These are phyloP conservation scores for Spea bombifrons DNA, from an alignment of 2,113 vertebrate genomes.

Conservation along the genomic window DNA sequence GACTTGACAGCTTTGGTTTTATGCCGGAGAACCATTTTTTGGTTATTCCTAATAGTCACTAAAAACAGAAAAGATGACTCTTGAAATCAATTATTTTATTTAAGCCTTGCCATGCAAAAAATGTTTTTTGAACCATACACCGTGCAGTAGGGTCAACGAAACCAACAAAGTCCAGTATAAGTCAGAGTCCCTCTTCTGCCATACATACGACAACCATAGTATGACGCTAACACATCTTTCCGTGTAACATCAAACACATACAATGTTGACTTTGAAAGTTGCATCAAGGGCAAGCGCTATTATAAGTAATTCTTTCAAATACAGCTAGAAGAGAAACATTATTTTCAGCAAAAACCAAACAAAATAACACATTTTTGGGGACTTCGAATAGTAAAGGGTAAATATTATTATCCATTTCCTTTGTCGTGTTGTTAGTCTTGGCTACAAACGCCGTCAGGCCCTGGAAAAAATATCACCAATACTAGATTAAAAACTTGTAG, in stretches of 20 bases:
- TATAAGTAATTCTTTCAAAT: constrained; percentile 2
- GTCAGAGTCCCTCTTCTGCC: too few species aligned
- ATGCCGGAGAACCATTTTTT: too few species aligned
- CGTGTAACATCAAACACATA: not conserved
- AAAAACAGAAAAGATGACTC: too few species aligned
- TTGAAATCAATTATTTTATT: too few species aligned
- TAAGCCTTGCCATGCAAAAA: too few species aligned
- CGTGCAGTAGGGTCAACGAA: too few species aligned
- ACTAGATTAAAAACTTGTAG: constrained; percentile 9
- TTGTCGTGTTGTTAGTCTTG: not conserved
- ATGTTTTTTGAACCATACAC: too few species aligned
- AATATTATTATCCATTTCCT: constrained; percentile 17
- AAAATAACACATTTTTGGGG: not conserved
- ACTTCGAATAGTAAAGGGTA: not conserved
- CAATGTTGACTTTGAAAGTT: not conserved
- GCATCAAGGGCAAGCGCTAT: not conserved
- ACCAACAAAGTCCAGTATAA: too few species aligned
- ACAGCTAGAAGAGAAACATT: not conserved
- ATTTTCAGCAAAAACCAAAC: not conserved
- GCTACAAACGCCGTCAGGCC: not conserved
- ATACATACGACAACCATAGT: not conserved
- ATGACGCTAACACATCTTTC: not conserved
- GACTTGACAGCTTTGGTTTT: too few species aligned
- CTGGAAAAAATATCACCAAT: constrained; percentile 8
- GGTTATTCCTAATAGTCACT: too few species aligned